phyloP scores from a whole-genome alignment of 2,113 vertebrate species.

The Callipepla californica region DNA sequence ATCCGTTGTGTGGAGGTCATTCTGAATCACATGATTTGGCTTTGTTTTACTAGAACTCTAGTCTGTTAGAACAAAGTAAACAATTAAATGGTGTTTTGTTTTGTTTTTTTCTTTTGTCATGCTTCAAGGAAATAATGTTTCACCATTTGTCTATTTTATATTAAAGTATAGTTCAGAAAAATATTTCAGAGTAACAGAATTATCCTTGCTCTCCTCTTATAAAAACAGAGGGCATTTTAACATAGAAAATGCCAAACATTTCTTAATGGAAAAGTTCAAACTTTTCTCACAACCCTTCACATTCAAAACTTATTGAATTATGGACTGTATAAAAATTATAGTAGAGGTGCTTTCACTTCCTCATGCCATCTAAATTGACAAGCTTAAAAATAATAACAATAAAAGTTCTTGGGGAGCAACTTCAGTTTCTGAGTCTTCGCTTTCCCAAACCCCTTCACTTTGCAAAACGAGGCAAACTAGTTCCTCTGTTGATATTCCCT shows the following conservation, averaged over 20 bases:
- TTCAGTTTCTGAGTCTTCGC: background rate
- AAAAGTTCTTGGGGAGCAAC: background rate
- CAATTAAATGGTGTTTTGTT: conserved; percentile 49
- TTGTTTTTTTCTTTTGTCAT: conserved; percentile 13
- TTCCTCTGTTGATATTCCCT: background rate
- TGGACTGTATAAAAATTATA: conserved; percentile 18
- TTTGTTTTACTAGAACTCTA: conserved; percentile 16
- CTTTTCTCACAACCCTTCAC: conserved; percentile 66
- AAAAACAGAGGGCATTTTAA: conserved; percentile 27
- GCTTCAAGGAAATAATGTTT: conserved; percentile 18
- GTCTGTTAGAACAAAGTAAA: conserved; percentile 38
- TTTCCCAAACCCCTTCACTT: background rate
- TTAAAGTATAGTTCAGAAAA: conserved; percentile 30
- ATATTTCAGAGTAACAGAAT: conserved; percentile 8
- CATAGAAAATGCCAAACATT: conserved; percentile 48
- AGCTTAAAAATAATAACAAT: background rate
- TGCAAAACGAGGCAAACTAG: background rate
- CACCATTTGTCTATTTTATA: conserved; percentile 22
- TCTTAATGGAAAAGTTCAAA: conserved; percentile 62
- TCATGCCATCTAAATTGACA: conserved; percentile 24
- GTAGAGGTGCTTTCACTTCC: conserved; percentile 44
- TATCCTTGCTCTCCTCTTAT: conserved; percentile 17
- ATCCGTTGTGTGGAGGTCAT: background rate
- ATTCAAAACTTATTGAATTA: conserved; percentile 37
- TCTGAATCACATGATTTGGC: background rate